phyloP scores from a whole-genome alignment of 2,113 vertebrate species.

The Saguinus midas region DNA sequence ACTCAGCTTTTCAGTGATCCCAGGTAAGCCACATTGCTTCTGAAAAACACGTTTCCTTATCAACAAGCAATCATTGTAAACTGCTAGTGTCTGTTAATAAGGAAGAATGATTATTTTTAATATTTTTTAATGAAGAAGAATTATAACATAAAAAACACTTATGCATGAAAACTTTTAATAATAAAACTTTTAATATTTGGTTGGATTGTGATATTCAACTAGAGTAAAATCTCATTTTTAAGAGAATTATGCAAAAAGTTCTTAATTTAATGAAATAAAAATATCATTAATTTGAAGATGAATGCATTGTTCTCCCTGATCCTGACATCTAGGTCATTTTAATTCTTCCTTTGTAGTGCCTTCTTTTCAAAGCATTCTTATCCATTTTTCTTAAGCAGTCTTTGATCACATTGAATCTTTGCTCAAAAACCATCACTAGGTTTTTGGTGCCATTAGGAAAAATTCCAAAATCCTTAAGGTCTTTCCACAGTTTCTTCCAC shows the following conservation, averaged over 20 bases:
- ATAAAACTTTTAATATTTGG: background rate
- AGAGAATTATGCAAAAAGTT: slow-evolving; percentile 26
- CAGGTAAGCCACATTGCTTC: background rate
- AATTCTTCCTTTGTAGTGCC: background rate
- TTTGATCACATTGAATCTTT: background rate
- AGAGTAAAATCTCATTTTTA: slow-evolving; percentile 49
- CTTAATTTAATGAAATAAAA: slow-evolving; percentile 36
- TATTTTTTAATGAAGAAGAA: slow-evolving; percentile 30
- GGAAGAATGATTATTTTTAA: background rate
- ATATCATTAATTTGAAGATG: slow-evolving; percentile 22
- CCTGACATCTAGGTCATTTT: background rate
- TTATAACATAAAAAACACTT: slow-evolving; percentile 32
- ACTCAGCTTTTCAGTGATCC: slow-evolving; percentile 31
- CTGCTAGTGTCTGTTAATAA: background rate
- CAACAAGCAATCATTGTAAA: slow-evolving; percentile 37
- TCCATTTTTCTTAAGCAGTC: background rate
- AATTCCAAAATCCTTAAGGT: background rate
- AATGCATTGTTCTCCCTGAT: background rate
- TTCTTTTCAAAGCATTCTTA: background rate
- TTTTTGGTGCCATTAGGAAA: slow-evolving; percentile 18
- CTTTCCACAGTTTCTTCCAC: background rate
- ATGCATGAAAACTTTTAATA: slow-evolving; percentile 2
- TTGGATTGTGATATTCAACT: slow-evolving; percentile 13
- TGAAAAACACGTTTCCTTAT: background rate
- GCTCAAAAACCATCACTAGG: background rate